Conservation (phyloP, 1,140 invertebrate genomes). For the Linepithema humile region DNA sequence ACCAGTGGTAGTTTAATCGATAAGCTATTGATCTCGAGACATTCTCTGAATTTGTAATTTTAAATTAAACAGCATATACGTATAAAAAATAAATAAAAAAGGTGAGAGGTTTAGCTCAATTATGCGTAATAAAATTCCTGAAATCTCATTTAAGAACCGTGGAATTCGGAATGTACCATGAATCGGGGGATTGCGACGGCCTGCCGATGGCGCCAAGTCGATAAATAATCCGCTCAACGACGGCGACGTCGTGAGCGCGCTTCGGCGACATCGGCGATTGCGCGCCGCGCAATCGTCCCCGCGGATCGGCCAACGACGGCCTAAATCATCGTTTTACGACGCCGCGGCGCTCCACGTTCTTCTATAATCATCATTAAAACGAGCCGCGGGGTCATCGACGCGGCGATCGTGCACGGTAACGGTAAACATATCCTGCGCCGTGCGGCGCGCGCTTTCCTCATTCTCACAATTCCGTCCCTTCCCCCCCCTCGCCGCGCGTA, state of each 20-base stretch:
- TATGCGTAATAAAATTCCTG: too few species aligned
- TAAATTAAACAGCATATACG: neutral
- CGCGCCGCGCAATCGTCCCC: constrained; percentile 4
- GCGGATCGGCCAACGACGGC: constrained; percentile 27
- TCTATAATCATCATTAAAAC: constrained; percentile 57
- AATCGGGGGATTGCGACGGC: too few species aligned
- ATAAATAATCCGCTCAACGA: constrained; percentile 27
- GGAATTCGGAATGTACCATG: neutral
- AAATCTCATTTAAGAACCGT: neutral
- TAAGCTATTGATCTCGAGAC: neutral
- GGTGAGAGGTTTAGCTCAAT: too few species aligned
- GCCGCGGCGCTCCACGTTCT: constrained; percentile 30
- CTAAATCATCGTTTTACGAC: constrained; percentile 56
- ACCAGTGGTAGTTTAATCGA: neutral
- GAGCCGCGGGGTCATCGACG: constrained; percentile 65
- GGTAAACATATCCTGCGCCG: constrained; percentile 54
- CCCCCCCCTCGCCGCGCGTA: neutral
- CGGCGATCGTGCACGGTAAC: constrained; percentile 61
- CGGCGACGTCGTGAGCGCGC: constrained; percentile 1
- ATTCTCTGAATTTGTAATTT: neutral
- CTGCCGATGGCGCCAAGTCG: constrained; percentile 23
- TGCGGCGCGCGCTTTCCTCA: constrained; percentile 44
- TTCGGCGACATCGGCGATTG: constrained; percentile 37
- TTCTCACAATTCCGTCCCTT: constrained; percentile 54
- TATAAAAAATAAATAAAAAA: too few species aligned